Evolutionary conservation across 2,888 invertebrate genomes (phyloP), one percentile per base, ranked within the genome.

Genomic region (Timema podura): DNA sequence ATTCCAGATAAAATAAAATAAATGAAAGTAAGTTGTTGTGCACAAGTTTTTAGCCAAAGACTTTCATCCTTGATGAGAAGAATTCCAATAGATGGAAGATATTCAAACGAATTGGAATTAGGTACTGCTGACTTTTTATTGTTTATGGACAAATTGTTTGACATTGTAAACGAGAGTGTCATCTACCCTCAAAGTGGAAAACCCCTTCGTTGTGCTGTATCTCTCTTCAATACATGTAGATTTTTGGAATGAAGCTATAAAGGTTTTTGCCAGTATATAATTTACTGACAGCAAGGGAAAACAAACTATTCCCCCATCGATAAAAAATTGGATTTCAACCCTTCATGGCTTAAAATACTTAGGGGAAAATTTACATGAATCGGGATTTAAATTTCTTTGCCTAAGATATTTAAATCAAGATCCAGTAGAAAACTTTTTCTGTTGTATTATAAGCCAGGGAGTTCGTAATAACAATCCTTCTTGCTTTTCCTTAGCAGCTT

Each of bases 221-320:
- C 66, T 7, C 30, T 59, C 5, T 9, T 66, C 69, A 8, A n/a
- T 15, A 9, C 69, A 70, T 65, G 5, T 44, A 2, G 46, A 13
- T 6, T 10, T 70, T 54, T 70, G 69, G 69, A 46, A 64, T 16
- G 69, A 65, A 57, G 16, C 59, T 7, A 6, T 65, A 47, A 30
- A 65, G 11, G 15, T 48, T 15, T 48, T 70, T 3, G 46, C 30
- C 46, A 59, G 57, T n/a, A 65, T 65, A 59, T 51, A 54, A 15
- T 70, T 70, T 66, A 46, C 57, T 59, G 57, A 65, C 10, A 10
- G 16, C 13, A 10, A 10, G 6, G 54, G 54, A 54, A 54, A 54
- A 54, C 13, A 16, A 54, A 7, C 54, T 7, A 16, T 54, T 54
- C 10, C 54, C 6, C 54, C 54, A 54, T 54, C 54, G 16, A 16